Evolutionary conservation across 2,888 invertebrate genomes (phyloP).

Genomic region (Abrostola triplasia): DNA sequence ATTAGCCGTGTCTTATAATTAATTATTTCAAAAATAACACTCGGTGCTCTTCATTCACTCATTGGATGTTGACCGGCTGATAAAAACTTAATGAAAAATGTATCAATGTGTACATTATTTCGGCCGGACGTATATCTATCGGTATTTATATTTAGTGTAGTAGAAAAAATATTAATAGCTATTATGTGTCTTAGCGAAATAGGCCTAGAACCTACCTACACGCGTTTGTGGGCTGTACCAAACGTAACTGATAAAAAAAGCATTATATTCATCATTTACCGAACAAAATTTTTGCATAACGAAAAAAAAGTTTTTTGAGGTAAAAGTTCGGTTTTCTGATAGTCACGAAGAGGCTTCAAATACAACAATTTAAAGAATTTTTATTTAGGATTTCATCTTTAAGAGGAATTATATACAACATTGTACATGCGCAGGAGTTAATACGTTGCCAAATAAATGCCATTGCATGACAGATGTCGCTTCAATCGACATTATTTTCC

Average conservation of each 20-base stretch:
- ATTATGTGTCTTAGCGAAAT: slow-evolving; percentile 40
- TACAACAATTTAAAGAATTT: no score
- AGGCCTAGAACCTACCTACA: slow-evolving; percentile 41
- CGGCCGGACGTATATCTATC: slow-evolving; percentile 45
- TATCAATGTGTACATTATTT: slow-evolving; percentile 27
- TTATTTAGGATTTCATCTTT: no score
- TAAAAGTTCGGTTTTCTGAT: no score
- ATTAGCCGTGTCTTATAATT: slow-evolving; percentile 41
- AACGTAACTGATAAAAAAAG: slow-evolving; percentile 7
- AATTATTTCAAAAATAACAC: slow-evolving; percentile 46
- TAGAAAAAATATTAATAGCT: slow-evolving; percentile 49
- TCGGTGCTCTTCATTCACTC: slow-evolving; percentile 32
- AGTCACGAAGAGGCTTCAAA: no score
- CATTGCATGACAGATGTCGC: no score
- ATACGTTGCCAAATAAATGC: no score
- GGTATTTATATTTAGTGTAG: slow-evolving; percentile 42
- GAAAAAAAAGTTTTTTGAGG: no score
- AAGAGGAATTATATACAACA: no score
- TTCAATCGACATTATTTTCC: no score
- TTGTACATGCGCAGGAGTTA: no score
- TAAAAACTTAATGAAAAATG: slow-evolving; percentile 23
- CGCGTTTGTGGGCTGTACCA: slow-evolving; percentile 18
- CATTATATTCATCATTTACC: no score
- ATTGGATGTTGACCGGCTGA: slow-evolving; percentile 22
- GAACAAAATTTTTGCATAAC: no score